Conservation (phyloP, 2,113 vertebrate species). For the Ceyx margarethae region DNA sequence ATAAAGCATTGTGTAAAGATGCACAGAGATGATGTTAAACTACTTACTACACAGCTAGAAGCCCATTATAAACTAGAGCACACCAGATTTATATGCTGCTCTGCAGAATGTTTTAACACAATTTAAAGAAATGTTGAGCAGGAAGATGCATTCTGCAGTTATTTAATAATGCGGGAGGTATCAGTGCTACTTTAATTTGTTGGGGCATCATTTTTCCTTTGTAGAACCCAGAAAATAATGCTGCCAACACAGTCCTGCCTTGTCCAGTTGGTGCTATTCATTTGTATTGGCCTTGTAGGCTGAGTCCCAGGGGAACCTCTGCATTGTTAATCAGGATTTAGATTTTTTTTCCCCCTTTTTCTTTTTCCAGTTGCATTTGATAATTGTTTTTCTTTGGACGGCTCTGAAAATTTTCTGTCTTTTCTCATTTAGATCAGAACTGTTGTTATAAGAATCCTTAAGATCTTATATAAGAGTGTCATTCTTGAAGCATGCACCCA, state of each 20-base stretch:
- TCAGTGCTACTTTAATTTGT: constrained; percentile 1
- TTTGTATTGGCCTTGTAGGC: not conserved
- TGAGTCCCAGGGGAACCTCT: not conserved
- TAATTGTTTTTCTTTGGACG: not conserved
- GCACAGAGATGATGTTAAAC: not conserved
- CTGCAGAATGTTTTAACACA: not conserved
- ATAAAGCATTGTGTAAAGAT: constrained; percentile 23
- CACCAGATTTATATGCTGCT: constrained; percentile 21
- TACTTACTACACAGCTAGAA: constrained; percentile 8
- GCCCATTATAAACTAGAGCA: not conserved
- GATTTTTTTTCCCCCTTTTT: not conserved
- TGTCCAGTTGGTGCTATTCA: not conserved
- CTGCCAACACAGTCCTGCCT: not conserved
- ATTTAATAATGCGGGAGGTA: constrained; percentile 22
- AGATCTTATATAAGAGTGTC: not conserved
- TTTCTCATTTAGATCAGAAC: not conserved
- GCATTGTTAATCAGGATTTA: not conserved
- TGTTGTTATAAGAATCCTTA: not conserved
- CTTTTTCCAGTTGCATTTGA: not conserved
- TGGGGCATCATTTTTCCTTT: not conserved
- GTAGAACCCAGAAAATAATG: not conserved
- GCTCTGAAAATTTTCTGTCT: not conserved
- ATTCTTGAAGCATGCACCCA: not conserved
- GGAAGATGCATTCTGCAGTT: not conserved
- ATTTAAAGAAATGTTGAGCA: not conserved